Conservation (phyloP, 2,888 invertebrate genomes). For the Rhagium mordax region DNA sequence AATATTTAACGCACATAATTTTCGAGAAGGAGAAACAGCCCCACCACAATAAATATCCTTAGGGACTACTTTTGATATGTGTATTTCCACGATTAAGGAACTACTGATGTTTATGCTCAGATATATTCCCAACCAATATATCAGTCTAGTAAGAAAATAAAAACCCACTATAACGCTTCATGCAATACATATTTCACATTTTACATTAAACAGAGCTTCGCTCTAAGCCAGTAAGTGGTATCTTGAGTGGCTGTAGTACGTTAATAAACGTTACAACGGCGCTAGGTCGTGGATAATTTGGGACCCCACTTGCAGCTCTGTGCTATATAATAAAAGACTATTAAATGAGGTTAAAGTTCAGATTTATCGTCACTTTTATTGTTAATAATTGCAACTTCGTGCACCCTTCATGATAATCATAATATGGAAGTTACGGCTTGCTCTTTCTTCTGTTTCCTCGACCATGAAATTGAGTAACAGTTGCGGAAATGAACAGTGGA, state of each 20-base stretch:
- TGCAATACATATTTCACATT: constrained; percentile 28
- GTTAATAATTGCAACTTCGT: constrained; percentile 62
- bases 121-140: not conserved
- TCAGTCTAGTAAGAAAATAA: not conserved
- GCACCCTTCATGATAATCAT: constrained; percentile 22
- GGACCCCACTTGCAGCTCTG: constrained; percentile 35
- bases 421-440: not conserved
- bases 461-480: constrained; percentile 19
- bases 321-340: constrained; percentile 58
- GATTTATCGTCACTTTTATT: constrained; percentile 64
- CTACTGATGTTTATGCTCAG: not conserved
- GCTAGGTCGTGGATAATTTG: constrained; percentile 42
- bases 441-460: not conserved
- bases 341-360: constrained; percentile 59
- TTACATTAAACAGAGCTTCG: constrained; percentile 29
- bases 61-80: no score
- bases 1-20: no score
- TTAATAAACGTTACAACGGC: constrained; percentile 44
- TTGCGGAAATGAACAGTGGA: not conserved
- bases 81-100: no score
- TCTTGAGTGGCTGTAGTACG: constrained; percentile 41
- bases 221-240: constrained; percentile 32
- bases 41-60: no score
- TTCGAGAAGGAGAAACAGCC: no score
- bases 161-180: constrained; percentile 9